Base-by-base conservation (phyloP, 2,888 invertebrate species). In the Erebia epiphron region DNA sequence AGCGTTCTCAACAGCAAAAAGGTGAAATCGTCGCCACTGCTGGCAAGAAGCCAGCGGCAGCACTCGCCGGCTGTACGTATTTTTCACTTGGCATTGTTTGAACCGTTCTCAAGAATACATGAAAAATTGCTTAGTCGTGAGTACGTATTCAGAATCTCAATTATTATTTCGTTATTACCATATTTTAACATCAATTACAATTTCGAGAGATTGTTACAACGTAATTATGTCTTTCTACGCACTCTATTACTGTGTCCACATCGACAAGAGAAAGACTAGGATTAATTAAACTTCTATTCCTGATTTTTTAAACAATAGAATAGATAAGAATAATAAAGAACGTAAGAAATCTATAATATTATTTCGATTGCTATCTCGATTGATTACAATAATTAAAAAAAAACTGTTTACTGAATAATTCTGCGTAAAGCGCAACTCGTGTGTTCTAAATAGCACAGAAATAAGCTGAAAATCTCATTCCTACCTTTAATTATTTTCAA, bases 11-110 rank as follows among this genome's bases (percentile, higher is more conserved):
- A 79, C 78, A 78, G 79, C 81, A 75, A 76, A 76, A 76, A 77
- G 74, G 75, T 76, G 73, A 67, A 73, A 83, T 86, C 85, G 85
- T 86, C 84, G 79, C 83, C 75, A 73, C 54, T 73, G 64, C 82
- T 89, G 89, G 89, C 89, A 75, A 69, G 14, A 60, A 79, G 87
- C 89, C 89, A 89, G 79, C 74, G 46, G 72, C 74, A 56, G 62
- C 63, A 64, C 68, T 71, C 73, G 73, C 71, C 67, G 70, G 70
- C 77, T 78, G 68, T 75, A 75, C 76, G 75, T 78, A 74, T 71
- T 70, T 72, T 74, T 75, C 71, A 77, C 72, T 65, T 74, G 67
- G 57, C 67, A 75, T 72, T 74, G 62, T 70, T 71, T 73, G 63
- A 73, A 69, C 57, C 57, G 57, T 61, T 63, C 71, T 71, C 54